These are phyloP conservation scores for Periplaneta americana DNA, from an alignment of 1,140 invertebrate species.

Conservation along the genomic window DNA sequence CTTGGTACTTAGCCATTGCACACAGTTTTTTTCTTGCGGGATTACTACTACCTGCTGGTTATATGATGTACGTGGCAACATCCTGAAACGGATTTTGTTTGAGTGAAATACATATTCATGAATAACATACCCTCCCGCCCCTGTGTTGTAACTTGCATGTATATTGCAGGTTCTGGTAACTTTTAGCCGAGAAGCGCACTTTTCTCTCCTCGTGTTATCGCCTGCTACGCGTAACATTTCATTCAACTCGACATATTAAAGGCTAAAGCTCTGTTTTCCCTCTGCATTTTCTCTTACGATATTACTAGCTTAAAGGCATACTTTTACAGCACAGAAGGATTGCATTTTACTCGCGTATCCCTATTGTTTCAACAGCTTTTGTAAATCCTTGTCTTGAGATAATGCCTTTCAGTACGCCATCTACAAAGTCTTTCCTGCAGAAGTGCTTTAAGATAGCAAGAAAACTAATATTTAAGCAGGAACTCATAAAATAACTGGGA, in stretches of 20 bases:
- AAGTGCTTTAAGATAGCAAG: no score
- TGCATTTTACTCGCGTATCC: background rate
- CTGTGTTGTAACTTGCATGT: background rate
- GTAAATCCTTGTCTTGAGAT: background rate
- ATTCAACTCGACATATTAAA: background rate
- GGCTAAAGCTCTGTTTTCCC: background rate
- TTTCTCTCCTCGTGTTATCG: background rate
- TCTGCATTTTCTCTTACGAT: background rate
- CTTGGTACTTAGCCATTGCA: no score
- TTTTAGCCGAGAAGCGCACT: background rate
- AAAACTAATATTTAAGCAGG: no score
- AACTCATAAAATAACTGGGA: no score
- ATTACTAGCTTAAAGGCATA: background rate
- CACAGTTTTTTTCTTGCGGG: no score
- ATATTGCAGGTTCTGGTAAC: background rate
- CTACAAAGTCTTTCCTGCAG: no score
- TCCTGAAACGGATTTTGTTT: background rate
- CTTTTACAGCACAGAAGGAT: background rate
- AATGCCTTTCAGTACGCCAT: no score
- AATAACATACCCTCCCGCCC: background rate
- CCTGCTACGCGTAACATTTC: background rate
- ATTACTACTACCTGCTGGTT: no score
- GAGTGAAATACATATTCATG: background rate
- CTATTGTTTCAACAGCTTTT: background rate
- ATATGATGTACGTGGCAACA: background rate